Conservation (phyloP, 2,888 invertebrate genomes). For the Strigamia crassipes region DNA sequence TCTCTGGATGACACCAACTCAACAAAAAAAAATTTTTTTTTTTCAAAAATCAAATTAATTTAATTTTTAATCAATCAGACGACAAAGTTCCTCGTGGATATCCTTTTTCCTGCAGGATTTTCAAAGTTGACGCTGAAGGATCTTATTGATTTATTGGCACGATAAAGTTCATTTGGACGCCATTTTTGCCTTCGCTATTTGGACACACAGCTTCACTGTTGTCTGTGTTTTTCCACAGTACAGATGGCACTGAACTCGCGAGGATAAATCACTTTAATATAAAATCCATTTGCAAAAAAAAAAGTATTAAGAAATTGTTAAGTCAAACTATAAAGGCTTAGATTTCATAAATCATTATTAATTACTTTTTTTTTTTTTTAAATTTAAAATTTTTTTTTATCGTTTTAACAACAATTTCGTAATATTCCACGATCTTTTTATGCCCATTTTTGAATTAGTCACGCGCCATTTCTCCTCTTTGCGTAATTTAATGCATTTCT, state of each 20-base stretch:
- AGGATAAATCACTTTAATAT: background rate
- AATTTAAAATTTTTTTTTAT: background rate
- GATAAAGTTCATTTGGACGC: constrained; percentile 11
- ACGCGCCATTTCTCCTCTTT: constrained; percentile 24
- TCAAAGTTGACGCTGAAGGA: background rate
- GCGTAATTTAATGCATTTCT: constrained; percentile 27
- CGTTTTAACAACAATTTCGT: background rate
- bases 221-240: background rate
- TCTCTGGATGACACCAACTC: background rate
- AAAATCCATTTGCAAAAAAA: background rate
- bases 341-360: background rate
- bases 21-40: no score
- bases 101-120: constrained; percentile 35
- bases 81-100: constrained; percentile 26
- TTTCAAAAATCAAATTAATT: background rate
- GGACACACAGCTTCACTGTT: background rate
- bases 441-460: background rate
- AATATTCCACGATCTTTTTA: background rate
- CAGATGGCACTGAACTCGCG: background rate
- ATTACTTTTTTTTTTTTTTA: background rate
- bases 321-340: background rate
- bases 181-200: background rate
- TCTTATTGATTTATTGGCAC: constrained; percentile 16
- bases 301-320: background rate
- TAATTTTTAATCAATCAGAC: background rate